Evolutionary conservation across 2,888 invertebrate genomes (phyloP).

Genomic region (Gnatocerus cornutus): DNA sequence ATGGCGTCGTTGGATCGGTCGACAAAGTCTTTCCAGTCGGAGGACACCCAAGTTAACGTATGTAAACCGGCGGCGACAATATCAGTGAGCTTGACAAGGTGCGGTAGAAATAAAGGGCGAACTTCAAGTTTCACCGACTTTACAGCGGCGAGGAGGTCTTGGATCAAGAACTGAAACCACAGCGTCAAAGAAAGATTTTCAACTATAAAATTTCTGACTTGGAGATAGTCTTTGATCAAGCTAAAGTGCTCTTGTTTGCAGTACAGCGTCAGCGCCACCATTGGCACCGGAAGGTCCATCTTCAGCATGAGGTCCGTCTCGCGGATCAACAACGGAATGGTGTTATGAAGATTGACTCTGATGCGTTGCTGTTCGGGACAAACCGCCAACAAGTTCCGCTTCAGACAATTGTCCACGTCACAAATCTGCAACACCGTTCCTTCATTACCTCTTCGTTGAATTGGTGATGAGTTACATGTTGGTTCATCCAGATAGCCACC

Average conservation of each 20-base stretch:
- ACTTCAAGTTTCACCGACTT: constrained; percentile 89
- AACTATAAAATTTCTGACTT: constrained; percentile 71
- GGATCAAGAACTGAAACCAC: constrained; percentile 79
- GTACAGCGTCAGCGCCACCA: constrained; percentile 85
- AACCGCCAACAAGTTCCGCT: constrained; percentile 77
- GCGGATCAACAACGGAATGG: constrained; percentile 83
- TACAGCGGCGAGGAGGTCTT: constrained; percentile 83
- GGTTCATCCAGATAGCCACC: constrained; percentile 88
- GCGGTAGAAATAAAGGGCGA: constrained; percentile 91
- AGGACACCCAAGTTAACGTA: constrained; percentile 89
- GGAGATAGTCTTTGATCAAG: constrained; percentile 83
- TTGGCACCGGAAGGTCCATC: constrained; percentile 86
- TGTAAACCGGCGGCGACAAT: constrained; percentile 88
- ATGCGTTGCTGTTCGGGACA: constrained; percentile 78
- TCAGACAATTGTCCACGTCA: constrained; percentile 78
- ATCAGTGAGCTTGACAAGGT: constrained; percentile 87
- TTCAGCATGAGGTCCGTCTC: constrained; percentile 91
- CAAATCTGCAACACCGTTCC: constrained; percentile 72
- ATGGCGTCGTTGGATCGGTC: constrained; percentile 85
- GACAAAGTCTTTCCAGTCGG: constrained; percentile 86
- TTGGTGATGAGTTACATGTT: too few species aligned
- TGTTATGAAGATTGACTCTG: constrained; percentile 84
- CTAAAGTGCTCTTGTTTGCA: constrained; percentile 86
- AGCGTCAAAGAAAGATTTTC: background rate
- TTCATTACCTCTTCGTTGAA: background rate